Evolutionary conservation across 2,797 vertebrate genomes (phyloP), one percentile per base, ranked within the genome.

Genomic region (Falco peregrinus): DNA sequence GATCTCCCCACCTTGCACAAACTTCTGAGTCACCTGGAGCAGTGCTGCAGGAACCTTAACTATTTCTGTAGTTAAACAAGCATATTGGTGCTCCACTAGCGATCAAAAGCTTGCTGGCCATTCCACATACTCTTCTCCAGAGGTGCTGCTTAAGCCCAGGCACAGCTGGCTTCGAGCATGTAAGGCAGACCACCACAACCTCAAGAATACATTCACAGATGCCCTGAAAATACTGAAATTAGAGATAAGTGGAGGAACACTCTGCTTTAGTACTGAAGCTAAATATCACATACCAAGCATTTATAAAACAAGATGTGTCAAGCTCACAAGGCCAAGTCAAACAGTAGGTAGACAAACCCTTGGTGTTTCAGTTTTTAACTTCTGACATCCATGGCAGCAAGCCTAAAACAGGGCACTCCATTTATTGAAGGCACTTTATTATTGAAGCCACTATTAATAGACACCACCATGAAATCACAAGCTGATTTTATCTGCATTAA

Each of bases 121-220:
- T 43, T 63, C 48, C 67, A 12, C 8, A 51, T 2, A 19, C 11
- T 18, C 10, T 87, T 70, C 17, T 71, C 41, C 33, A 50, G 33
- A 83, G 16, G 43, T 26, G 26, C 12, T 53, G 25, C 22, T 17
- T 2, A 70, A 75, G 22, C 39, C 8, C 25, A 60, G n/a, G 16
- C 11, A 35, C 0, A 61, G 20, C 10, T 53, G 12, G 12, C 5
- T 48, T 5, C 63, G 41, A 69, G 56, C 13, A 47, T 3, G 1
- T 33, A 53, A 41, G 9, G 11, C 5, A 14, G 12, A 80, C 16
- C 5, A 54, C 6, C 3, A 0, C 15, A 75, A 51, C 10, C 37
- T 69, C 24, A 86, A 67, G 11, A 67, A 80, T 2, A 1, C 2
- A 6, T 73, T 89, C 63, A 69, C 8, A 68, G 26, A 43, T 20